Conservation (phyloP, 2,888 invertebrate genomes). For the Nomada flava region DNA sequence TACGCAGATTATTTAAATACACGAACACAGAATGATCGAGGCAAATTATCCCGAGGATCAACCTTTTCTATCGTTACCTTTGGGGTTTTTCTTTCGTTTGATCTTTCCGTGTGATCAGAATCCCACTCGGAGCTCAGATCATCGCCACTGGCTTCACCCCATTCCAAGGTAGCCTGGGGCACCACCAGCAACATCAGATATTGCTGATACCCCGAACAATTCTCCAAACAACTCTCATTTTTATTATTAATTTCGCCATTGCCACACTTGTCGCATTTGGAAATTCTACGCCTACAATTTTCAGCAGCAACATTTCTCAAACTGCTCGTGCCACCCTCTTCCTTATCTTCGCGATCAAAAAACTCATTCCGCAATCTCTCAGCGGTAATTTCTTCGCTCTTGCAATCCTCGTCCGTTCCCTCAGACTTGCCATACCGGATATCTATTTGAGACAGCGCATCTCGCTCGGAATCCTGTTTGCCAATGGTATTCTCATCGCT, state of each 20-base stretch:
- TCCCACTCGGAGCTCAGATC: constrained; percentile 97
- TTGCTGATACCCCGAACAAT: constrained; percentile 88
- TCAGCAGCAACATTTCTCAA: neutral
- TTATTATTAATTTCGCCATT: constrained; percentile 1
- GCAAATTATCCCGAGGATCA: no score
- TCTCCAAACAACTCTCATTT: constrained; percentile 32
- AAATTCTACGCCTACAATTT: neutral
- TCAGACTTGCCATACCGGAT: neutral
- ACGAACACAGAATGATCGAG: no score
- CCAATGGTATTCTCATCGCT: neutral
- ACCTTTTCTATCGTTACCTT: constrained; percentile 44
- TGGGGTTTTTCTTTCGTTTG: constrained; percentile 31
- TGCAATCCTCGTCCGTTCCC: neutral
- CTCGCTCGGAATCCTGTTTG: neutral
- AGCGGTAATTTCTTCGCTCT: neutral
- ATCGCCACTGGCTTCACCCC: constrained; percentile 95
- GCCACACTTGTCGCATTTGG: constrained; percentile 22
- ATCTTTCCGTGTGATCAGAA: constrained; percentile 86
- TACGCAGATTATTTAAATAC: no score
- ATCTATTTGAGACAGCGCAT: neutral
- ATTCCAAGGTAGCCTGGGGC: constrained; percentile 86
- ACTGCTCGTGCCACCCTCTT: neutral
- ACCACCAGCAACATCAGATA: constrained; percentile 92
- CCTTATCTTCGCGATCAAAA: constrained; percentile 6
- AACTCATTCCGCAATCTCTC: neutral